Conservation (phyloP, 2,888 invertebrate genomes). For the Chloroclysta siterata region DNA sequence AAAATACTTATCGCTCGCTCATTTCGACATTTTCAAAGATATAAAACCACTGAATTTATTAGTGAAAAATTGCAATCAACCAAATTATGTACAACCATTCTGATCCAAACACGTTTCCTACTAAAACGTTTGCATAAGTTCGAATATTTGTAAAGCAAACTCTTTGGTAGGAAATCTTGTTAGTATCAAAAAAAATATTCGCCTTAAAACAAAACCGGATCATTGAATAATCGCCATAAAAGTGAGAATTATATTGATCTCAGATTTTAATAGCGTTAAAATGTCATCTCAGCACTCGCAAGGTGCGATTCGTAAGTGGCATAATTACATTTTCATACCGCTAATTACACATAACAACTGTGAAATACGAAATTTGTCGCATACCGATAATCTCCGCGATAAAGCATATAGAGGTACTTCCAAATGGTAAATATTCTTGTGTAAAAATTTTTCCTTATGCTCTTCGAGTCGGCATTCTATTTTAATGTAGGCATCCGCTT, state of each 20-base stretch:
- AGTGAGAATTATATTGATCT: constrained; percentile 46
- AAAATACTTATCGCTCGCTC: too few relatives aligned
- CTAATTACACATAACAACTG: constrained; percentile 39
- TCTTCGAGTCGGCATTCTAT: constrained; percentile 59
- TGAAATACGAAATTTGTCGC: constrained; percentile 40
- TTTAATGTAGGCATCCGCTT: constrained; percentile 66
- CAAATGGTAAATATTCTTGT: constrained; percentile 26
- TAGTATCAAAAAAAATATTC: too few relatives aligned
- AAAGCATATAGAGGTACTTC: constrained; percentile 9
- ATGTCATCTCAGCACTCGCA: constrained; percentile 31
- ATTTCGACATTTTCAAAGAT: too few relatives aligned
- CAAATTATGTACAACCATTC: too few relatives aligned
- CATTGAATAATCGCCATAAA: constrained; percentile 50
- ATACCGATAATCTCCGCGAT: constrained; percentile 35
- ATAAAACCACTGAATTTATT: too few relatives aligned
- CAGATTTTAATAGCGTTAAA: constrained; percentile 40
- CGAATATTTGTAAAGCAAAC: too few relatives aligned
- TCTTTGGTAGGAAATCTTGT: too few relatives aligned
- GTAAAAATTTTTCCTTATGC: constrained; percentile 46
- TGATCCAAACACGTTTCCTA: too few relatives aligned
- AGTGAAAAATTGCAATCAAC: too few relatives aligned
- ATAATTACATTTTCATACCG: constrained; percentile 37
- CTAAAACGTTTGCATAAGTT: too few relatives aligned
- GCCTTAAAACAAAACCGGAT: constrained; percentile 45
- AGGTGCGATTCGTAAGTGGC: constrained; percentile 38